A percentile compares a stretch with the other conserved stretches of the same genome.
phyloP scores from a whole-genome alignment of 2,888 invertebrate genomes.

The Andrena hattorfiana region DNA sequence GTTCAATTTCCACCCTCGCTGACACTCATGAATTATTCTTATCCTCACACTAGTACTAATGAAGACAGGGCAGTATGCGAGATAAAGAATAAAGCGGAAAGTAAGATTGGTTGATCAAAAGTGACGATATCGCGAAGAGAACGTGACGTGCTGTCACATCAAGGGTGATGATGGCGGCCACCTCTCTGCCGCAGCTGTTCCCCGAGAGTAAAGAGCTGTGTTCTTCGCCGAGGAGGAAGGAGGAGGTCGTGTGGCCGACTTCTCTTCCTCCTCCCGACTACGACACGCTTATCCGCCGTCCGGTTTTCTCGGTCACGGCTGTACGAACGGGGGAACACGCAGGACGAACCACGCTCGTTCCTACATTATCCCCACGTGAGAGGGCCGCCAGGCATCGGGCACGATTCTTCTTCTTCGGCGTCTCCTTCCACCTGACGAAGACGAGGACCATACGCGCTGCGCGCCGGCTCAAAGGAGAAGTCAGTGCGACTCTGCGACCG shows the following conservation, averaged over 20 bases:
- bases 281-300: constrained; percentile 72
- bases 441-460: constrained; percentile 35
- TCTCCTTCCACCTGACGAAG: constrained; percentile 58
- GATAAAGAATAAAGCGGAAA: not conserved
- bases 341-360: constrained; percentile 56
- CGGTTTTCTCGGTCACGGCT: constrained; percentile 83
- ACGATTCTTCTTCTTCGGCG: constrained; percentile 45
- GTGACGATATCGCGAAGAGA: constrained; percentile 24
- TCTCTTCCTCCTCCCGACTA: constrained; percentile 68
- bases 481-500: constrained; percentile 34
- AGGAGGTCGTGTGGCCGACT: constrained; percentile 74
- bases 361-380: constrained; percentile 71
- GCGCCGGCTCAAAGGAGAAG: constrained; percentile 30
- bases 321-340: constrained; percentile 62
- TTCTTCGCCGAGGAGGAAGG: constrained; percentile 35
- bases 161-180: constrained; percentile 44
- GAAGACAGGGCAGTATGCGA: too few species aligned
- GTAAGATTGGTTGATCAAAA: constrained; percentile 1
- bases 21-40: too few species aligned
- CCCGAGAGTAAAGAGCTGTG: constrained; percentile 34
- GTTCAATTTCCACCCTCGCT: not conserved
- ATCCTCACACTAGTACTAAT: too few species aligned
- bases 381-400: constrained; percentile 15
- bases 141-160: constrained; percentile 44
- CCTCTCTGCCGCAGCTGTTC: constrained; percentile 26